Percentiles rank a stretch among this genome's conserved stretches.
Conservation (phyloP, 1,140 invertebrate species). For the Drosophila auraria region DNA sequence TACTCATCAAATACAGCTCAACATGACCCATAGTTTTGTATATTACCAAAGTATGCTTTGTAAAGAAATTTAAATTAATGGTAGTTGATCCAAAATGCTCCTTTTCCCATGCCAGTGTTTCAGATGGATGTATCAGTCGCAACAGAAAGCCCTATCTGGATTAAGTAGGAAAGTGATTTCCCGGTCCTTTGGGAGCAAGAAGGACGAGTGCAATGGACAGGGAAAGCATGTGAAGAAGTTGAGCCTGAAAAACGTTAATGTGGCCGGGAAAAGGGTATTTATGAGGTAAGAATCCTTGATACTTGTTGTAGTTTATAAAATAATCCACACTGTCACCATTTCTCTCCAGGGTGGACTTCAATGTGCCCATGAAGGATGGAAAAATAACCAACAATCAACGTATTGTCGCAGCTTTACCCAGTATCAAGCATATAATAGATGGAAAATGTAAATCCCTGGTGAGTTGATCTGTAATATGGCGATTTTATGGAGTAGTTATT, state of each 20-base stretch:
- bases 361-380: conserved; percentile 98
- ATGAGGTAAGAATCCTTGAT: conserved; percentile 88
- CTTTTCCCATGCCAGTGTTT: not conserved
- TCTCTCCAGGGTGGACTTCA: conserved; percentile 96
- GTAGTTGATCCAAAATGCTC: not conserved
- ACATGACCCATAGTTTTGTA: no score
- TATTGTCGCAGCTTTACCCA: conserved; percentile 97
- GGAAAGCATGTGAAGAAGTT: conserved; percentile 88
- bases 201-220: not conserved
- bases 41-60: no score
- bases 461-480: not conserved
- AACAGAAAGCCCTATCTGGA: not conserved
- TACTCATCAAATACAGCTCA: no score
- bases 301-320: not conserved
- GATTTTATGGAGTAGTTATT: not conserved
- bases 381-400: conserved; percentile 98
- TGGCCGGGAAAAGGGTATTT: conserved; percentile 91
- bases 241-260: conserved; percentile 91
- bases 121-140: not conserved
- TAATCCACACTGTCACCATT: conserved; percentile 6
- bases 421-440: conserved; percentile 96
- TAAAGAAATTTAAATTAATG: no score
- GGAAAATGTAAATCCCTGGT: conserved; percentile 96
- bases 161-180: not conserved
- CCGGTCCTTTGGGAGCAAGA: not conserved